These are phyloP conservation scores for Echeneis naucrates DNA, from an alignment of 2,797 vertebrate species.

Conservation along the genomic window DNA sequence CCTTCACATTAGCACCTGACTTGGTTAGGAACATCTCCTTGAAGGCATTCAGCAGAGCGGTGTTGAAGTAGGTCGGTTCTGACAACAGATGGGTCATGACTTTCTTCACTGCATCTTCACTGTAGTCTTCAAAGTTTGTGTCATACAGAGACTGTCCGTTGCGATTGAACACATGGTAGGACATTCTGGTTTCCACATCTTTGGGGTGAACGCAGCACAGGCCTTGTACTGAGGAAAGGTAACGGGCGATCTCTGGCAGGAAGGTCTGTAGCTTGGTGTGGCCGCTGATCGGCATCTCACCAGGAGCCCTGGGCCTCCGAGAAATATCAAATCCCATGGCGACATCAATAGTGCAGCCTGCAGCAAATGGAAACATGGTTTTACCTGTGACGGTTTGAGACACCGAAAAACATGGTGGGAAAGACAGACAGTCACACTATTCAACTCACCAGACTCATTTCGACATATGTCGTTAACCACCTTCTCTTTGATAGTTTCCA, in stretches of 20 bases:
- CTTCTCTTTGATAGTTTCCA: constrained; percentile 57
- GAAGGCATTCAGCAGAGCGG: constrained; percentile 77
- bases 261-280: constrained; percentile 72
- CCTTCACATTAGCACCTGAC: constrained; percentile 82
- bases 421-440: neutral
- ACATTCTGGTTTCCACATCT: constrained; percentile 66
- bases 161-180: constrained; percentile 66
- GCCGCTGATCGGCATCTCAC: constrained; percentile 47
- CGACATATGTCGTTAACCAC: constrained; percentile 69
- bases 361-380: neutral
- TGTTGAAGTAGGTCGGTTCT: constrained; percentile 75
- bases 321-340: constrained; percentile 87
- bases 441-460: constrained; percentile 21
- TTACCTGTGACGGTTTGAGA: neutral
- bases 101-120: constrained; percentile 70
- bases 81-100: constrained; percentile 68
- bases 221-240: constrained; percentile 64
- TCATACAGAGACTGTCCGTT: constrained; percentile 70
- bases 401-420: neutral
- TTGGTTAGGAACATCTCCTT: constrained; percentile 61
- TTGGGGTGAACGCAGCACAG: constrained; percentile 74
- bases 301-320: neutral
- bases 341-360: constrained; percentile 84
- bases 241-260: constrained; percentile 76
- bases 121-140: constrained; percentile 81